phyloP scores from a whole-genome alignment of 92 coral and sea anemone genomes.

The Actinostola sp. region DNA sequence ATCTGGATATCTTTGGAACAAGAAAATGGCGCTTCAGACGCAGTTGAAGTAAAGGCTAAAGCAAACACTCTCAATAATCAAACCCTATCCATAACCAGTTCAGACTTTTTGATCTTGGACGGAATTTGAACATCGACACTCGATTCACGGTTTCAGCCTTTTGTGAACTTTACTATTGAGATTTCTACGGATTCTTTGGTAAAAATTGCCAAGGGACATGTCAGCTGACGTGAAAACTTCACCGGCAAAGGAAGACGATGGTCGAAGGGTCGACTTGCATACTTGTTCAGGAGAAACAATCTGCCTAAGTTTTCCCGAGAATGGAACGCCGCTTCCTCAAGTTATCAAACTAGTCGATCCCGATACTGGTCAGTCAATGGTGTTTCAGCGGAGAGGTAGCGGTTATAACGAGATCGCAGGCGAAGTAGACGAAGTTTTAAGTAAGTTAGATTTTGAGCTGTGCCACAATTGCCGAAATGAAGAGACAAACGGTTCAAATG shows the following conservation, averaged over 20 bases:
- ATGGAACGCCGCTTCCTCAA: conserved; percentile 73
- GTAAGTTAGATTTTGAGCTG: conserved; percentile 57
- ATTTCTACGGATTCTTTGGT: background rate
- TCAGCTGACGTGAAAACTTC: conserved; percentile 67
- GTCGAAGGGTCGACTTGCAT: conserved; percentile 78
- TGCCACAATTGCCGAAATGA: conserved; percentile 60
- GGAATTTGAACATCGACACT: background rate
- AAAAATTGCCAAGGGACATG: conserved; percentile 41
- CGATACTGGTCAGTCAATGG: conserved; percentile 73
- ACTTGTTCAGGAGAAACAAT: conserved; percentile 75
- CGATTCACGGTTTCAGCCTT: conserved; percentile 6
- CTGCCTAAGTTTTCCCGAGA: conserved; percentile 83
- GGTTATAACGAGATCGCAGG: conserved; percentile 69
- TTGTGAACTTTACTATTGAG: background rate
- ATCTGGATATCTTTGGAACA: background rate
- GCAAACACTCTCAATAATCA: conserved; percentile 8
- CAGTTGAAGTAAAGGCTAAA: conserved; percentile 11
- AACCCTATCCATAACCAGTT: conserved; percentile 7
- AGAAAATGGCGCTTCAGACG: conserved; percentile 9
- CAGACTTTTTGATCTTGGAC: conserved; percentile 36
- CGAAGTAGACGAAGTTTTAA: conserved; percentile 52
- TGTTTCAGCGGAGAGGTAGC: conserved; percentile 67
- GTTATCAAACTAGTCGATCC: conserved; percentile 85
- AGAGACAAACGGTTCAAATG: conserved; percentile 52
- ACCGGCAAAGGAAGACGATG: conserved; percentile 65